phyloP scores from a whole-genome alignment of 2,888 invertebrate species.

The Allolobophora icterica region DNA sequence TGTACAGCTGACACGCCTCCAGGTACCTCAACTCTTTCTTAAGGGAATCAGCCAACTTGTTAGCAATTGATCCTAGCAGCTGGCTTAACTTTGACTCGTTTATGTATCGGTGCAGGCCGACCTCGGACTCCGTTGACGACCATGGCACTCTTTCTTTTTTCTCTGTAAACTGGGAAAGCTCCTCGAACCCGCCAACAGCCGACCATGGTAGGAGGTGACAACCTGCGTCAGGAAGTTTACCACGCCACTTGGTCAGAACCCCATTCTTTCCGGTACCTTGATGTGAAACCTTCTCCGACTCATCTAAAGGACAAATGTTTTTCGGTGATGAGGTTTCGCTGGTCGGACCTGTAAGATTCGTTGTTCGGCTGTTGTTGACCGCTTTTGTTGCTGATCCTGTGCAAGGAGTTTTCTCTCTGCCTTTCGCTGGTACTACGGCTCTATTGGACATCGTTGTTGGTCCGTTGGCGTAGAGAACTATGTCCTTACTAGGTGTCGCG shows the following conservation, averaged over 20 bases:
- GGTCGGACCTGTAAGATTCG: not conserved
- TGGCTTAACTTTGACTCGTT: slow-evolving; percentile 36
- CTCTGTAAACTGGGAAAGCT: not conserved
- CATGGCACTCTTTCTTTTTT: not conserved
- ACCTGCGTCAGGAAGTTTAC: not conserved
- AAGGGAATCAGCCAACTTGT: slow-evolving; percentile 38
- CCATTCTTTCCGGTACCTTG: not conserved
- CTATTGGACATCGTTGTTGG: not conserved
- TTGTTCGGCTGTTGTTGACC: not conserved
- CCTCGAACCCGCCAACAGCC: not conserved
- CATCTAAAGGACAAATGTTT: not conserved
- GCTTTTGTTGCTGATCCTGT: not conserved
- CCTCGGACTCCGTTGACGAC: not conserved
- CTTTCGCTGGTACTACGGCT: not conserved
- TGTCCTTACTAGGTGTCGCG: not conserved
- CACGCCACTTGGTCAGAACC: slow-evolving; percentile 2
- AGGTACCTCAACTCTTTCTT: slow-evolving; percentile 17
- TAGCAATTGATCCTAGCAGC: slow-evolving; percentile 14
- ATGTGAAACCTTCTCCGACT: not conserved
- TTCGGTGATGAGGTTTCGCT: not conserved
- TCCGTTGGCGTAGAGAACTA: slow-evolving; percentile 1
- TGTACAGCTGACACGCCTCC: slow-evolving; percentile 46
- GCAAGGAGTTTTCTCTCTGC: not conserved
- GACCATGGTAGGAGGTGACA: not conserved
- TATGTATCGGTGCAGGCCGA: not conserved